Evolutionary conservation across 1,140 invertebrate species (phyloP).

Genomic region (Andricus grossulariae): DNA sequence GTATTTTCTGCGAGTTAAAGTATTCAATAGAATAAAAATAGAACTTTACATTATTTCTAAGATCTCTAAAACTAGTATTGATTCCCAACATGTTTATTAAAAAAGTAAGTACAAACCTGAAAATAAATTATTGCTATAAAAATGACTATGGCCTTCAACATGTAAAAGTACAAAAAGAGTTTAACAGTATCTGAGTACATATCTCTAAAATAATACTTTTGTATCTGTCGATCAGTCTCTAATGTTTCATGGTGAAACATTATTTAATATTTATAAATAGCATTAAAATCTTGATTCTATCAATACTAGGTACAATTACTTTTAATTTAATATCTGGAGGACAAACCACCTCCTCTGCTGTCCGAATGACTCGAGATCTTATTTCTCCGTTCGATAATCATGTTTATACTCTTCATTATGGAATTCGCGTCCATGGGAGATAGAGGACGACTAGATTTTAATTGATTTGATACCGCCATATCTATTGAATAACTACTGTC

Average conservation of each 20-base stretch:
- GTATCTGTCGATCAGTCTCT: not conserved
- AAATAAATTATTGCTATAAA: conserved; percentile 7
- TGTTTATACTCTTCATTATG: conserved; percentile 71
- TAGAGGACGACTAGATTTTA: conserved; percentile 53
- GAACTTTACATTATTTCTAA: no score
- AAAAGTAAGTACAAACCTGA: conserved; percentile 32
- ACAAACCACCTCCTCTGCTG: conserved; percentile 79
- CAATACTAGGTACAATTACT: not conserved
- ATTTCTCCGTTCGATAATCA: conserved; percentile 71
- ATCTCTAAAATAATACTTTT: conserved; percentile 18
- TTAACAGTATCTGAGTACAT: not conserved
- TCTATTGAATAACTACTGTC: conserved; percentile 62
- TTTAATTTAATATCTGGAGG: conserved; percentile 76
- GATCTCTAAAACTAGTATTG: no score
- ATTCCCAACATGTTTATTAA: not conserved
- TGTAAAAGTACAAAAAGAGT: not conserved
- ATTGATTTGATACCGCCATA: conserved; percentile 51
- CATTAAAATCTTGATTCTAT: not conserved
- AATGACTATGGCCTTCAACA: conserved; percentile 1
- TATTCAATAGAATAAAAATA: no score
- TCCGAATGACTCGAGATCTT: conserved; percentile 76
- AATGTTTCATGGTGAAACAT: conserved; percentile 4
- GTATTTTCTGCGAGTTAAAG: no score
- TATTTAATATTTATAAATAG: not conserved
- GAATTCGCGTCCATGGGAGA: conserved; percentile 51